Evolutionary conservation across 1,140 invertebrate genomes (phyloP).

Genomic region (Teleogryllus occipitalis): DNA sequence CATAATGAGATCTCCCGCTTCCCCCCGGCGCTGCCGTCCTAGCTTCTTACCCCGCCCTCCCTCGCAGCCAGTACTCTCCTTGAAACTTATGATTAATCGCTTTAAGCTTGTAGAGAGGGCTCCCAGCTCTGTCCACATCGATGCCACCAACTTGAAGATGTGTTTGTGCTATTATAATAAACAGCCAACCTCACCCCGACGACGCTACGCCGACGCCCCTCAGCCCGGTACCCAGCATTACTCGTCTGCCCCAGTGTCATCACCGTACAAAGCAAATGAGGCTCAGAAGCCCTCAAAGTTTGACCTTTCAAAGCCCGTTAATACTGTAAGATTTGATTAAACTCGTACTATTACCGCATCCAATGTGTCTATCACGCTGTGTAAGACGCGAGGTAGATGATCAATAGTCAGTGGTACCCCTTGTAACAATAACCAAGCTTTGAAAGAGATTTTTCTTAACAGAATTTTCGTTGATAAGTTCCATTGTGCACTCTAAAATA

Average conservation of each 20-base stretch:
- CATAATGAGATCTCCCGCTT: constrained; percentile 20
- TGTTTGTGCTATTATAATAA: constrained; percentile 6
- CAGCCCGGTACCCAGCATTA: not conserved
- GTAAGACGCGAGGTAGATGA: not conserved
- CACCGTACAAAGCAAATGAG: not conserved
- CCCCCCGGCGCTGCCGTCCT: not conserved
- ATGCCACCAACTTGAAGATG: constrained; percentile 13
- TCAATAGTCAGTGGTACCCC: not conserved
- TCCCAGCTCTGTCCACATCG: constrained; percentile 14
- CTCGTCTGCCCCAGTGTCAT: not conserved
- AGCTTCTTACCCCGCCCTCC: constrained; percentile 7
- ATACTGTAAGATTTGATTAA: not conserved
- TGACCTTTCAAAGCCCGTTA: not conserved
- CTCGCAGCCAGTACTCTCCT: constrained; percentile 12
- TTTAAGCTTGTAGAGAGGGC: constrained; percentile 16
- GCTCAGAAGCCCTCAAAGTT: not conserved
- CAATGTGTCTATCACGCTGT: not conserved
- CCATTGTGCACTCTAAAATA: no score
- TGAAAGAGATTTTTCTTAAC: no score
- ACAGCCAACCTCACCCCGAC: not conserved
- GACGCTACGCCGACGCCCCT: not conserved
- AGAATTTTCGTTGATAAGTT: no score
- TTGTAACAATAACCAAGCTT: no score
- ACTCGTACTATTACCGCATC: not conserved
- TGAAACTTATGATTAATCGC: constrained; percentile 19